phyloP scores from a whole-genome alignment of 2,113 vertebrate genomes.

The Toxotes jaculatrix region DNA sequence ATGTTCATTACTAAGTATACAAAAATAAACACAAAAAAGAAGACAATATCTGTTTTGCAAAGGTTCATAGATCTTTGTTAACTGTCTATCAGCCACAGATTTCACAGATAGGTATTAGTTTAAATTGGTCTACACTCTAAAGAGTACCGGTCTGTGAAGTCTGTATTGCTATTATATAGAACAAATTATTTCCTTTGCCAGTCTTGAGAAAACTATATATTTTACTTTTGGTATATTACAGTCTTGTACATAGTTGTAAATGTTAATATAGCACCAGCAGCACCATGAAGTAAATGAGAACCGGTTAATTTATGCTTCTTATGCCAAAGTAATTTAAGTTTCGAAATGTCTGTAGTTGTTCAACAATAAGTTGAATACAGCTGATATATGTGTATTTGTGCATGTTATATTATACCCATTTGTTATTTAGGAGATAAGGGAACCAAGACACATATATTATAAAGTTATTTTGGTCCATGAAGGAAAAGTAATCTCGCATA shows the following conservation, averaged over 20 bases:
- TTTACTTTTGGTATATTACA: background rate
- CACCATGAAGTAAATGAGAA: background rate
- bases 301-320: background rate
- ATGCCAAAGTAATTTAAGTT: background rate
- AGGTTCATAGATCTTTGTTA: too few species aligned
- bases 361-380: background rate
- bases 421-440: background rate
- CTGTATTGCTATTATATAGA: background rate
- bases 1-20: background rate
- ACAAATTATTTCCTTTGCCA: background rate
- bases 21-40: slow-evolving; percentile 11
- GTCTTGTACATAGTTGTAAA: background rate
- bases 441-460: background rate
- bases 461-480: background rate
- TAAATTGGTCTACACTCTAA: too few species aligned
- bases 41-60: background rate
- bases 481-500: background rate
- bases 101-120: background rate
- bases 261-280: background rate
- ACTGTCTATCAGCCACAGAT: background rate
- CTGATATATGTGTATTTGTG: background rate
- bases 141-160: background rate
- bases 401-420: background rate
- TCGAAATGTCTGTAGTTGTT: background rate
- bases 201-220: background rate